A percentile compares a stretch with the other conserved stretches of the same genome.
phyloP scores from a whole-genome alignment of 2,113 vertebrate species.

The Aythya baeri region DNA sequence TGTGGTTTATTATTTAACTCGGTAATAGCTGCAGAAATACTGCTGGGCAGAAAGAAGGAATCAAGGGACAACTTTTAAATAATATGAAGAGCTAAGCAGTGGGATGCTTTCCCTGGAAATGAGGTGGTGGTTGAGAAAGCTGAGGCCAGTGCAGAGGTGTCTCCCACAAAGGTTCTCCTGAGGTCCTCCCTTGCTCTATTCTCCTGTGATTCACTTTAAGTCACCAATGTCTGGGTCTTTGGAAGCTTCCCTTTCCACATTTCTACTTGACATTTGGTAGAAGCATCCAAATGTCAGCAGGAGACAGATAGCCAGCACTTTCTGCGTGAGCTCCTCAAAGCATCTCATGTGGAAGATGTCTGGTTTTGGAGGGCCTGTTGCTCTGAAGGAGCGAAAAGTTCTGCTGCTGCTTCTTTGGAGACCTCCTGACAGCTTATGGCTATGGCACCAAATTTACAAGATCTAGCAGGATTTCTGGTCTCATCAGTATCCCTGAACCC shows the following conservation, averaged over 20 bases:
- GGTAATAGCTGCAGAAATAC: neutral
- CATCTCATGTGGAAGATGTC: neutral
- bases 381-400: neutral
- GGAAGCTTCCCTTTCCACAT: neutral
- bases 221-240: neutral
- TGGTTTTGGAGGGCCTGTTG: neutral
- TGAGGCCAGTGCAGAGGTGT: neutral
- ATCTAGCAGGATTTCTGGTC: neutral
- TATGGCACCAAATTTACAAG: neutral
- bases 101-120: neutral
- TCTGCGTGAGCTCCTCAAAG: neutral
- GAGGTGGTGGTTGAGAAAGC: neutral
- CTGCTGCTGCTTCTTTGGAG: neutral
- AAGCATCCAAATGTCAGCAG: neutral
- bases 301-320: neutral
- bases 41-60: neutral
- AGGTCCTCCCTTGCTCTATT: neutral
- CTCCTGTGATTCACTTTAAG: neutral
- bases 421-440: neutral
- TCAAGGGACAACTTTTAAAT: neutral
- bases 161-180: neutral
- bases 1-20: neutral
- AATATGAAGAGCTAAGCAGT: neutral
- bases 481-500: neutral
- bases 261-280: neutral